Evolutionary conservation across 2,113 vertebrate species (phyloP).

Genomic region (pig (Sus scrofa)): DNA sequence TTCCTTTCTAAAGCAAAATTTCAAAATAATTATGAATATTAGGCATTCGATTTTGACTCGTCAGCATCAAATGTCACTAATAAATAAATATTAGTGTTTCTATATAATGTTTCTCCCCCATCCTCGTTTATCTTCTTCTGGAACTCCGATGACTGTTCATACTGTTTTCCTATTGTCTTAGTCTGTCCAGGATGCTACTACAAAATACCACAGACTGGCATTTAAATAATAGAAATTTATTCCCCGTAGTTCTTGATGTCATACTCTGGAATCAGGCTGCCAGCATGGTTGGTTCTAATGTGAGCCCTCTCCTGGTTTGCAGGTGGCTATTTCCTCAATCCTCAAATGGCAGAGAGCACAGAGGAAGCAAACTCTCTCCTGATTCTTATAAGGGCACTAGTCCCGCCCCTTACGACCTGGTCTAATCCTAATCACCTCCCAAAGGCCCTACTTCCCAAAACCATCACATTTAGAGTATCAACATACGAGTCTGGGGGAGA

Average conservation of each 20-base stretch:
- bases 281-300: background rate
- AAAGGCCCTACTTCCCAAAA: background rate
- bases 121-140: background rate
- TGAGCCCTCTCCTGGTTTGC: background rate
- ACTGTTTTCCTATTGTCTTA: background rate
- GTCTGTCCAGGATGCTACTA: background rate
- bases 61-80: background rate
- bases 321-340: background rate
- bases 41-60: background rate
- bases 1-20: background rate
- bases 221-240: background rate
- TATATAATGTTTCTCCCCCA: background rate
- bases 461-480: background rate
- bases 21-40: background rate
- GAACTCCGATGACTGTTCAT: background rate
- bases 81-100: background rate
- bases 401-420: background rate
- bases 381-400: background rate
- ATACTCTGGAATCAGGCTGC: no score
- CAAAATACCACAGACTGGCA: no score
- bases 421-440: background rate
- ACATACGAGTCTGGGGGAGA: background rate
- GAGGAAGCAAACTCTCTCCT: background rate
- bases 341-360: background rate
- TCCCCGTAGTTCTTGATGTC: background rate